Evolutionary conservation across 2,797 vertebrate genomes (phyloP).

Genomic region (Emys orbicularis): DNA sequence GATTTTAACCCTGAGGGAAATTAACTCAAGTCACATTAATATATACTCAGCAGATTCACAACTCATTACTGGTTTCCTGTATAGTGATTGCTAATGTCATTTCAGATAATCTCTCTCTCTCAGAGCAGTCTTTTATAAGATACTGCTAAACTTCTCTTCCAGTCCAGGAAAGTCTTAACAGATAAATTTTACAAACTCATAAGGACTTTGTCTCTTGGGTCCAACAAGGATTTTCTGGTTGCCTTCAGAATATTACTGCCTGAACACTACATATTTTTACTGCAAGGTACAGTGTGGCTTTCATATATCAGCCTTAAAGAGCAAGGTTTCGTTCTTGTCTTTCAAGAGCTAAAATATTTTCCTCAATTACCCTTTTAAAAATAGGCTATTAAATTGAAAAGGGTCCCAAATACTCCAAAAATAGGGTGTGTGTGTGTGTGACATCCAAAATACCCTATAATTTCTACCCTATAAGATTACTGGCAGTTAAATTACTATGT

Average conservation of each 20-base stretch:
- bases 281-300: slow-evolving; percentile 40
- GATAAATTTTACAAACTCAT: slow-evolving; percentile 46
- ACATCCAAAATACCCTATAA: slow-evolving; percentile 13
- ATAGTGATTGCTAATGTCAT: slow-evolving; percentile 30
- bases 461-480: slow-evolving; percentile 29
- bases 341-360: slow-evolving; percentile 58
- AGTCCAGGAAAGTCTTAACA: slow-evolving; percentile 31
- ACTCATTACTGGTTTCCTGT: slow-evolving; percentile 1
- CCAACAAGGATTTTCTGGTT: slow-evolving; percentile 27
- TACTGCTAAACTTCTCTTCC: slow-evolving; percentile 38
- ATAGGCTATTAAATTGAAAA: slow-evolving; percentile 62
- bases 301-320: slow-evolving; percentile 29
- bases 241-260: slow-evolving; percentile 44
- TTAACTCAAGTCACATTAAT: slow-evolving; percentile 59
- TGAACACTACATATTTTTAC: slow-evolving; percentile 27
- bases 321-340: slow-evolving; percentile 39
- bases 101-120: slow-evolving; percentile 35
- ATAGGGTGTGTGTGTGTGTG: neutral
- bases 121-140: slow-evolving; percentile 45
- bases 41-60: slow-evolving; percentile 46
- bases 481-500: neutral
- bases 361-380: slow-evolving; percentile 66
- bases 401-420: slow-evolving; percentile 13
- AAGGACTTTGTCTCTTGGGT: slow-evolving; percentile 47
- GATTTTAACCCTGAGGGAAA: slow-evolving; percentile 51